Conservation (phyloP, 2,113 vertebrate genomes). For the Oreamnos americanus region DNA sequence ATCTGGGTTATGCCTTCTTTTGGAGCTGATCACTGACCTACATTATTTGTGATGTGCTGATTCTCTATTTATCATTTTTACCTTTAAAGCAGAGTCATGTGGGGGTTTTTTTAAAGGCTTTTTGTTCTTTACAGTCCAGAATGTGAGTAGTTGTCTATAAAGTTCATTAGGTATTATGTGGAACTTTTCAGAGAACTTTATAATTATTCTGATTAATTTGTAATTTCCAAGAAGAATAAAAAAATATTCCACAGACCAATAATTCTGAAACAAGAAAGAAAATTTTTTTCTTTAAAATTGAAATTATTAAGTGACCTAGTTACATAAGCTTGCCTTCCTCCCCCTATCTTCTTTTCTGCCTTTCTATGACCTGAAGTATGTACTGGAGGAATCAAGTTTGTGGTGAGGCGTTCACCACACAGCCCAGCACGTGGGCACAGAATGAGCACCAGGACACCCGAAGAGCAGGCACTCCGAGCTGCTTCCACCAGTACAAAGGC, state of each 20-base stretch:
- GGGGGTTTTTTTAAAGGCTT: background rate
- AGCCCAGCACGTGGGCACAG: background rate
- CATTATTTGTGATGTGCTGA: rapidly evolving
- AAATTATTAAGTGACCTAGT: conserved; percentile 67
- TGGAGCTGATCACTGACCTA: rapidly evolving
- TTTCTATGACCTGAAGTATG: background rate
- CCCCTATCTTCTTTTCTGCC: background rate
- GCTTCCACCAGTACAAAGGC: background rate
- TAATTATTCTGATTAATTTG: background rate
- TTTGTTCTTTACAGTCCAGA: background rate
- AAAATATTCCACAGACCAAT: conserved; percentile 32
- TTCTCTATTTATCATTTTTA: background rate
- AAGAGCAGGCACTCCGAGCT: rapidly evolving
- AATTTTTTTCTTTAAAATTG: background rate
- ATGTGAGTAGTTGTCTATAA: background rate
- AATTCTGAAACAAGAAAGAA: conserved; percentile 61
- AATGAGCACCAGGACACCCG: rapidly evolving
- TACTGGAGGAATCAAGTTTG: background rate
- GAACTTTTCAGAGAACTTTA: background rate
- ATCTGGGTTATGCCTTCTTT: rapidly evolving
- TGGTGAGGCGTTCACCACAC: background rate
- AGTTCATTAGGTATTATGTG: background rate
- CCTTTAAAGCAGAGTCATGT: background rate
- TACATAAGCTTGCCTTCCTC: conserved; percentile 33
- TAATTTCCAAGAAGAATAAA: conserved; percentile 61